phyloP scores from a whole-genome alignment of 2,888 invertebrate genomes.

The Monochamus alternatus region DNA sequence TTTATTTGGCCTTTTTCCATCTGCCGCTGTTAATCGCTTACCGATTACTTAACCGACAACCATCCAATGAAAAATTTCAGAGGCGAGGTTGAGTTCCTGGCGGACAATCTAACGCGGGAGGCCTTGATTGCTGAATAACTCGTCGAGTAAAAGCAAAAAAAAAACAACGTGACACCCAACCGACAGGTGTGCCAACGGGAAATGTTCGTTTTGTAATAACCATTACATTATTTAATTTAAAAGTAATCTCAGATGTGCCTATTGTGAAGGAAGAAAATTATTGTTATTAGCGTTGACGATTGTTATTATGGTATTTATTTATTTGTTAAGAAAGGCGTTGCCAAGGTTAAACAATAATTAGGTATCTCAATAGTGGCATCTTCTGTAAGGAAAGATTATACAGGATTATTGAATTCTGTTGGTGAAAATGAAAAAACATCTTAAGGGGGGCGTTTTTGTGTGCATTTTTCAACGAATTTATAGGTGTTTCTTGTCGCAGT shows the following conservation, averaged over 20 bases:
- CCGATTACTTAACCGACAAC: background rate
- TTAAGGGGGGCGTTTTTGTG: too few relatives aligned
- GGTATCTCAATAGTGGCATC: too few relatives aligned
- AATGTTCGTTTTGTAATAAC: constrained; percentile 22
- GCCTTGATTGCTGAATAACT: constrained; percentile 24
- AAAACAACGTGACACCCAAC: constrained; percentile 9
- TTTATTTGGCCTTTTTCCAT: too few relatives aligned
- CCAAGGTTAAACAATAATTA: too few relatives aligned
- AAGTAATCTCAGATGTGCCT: constrained; percentile 4
- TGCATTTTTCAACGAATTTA: too few relatives aligned
- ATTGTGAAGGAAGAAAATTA: constrained; percentile 2
- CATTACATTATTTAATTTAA: constrained; percentile 6
- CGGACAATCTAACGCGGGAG: constrained; percentile 9
- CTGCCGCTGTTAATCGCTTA: background rate
- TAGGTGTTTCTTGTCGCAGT: too few relatives aligned
- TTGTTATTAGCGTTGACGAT: constrained; percentile 11
- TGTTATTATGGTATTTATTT: constrained; percentile 2
- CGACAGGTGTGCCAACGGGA: constrained; percentile 12
- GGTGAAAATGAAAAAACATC: too few relatives aligned
- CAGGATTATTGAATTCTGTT: too few relatives aligned
- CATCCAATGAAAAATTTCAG: background rate
- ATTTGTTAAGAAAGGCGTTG: background rate
- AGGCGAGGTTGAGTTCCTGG: constrained; percentile 11
- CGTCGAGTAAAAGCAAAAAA: constrained; percentile 17
- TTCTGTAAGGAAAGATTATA: too few relatives aligned